Evolutionary conservation across 2,888 invertebrate genomes (phyloP).

Genomic region (Dolichomitus sp.): DNA sequence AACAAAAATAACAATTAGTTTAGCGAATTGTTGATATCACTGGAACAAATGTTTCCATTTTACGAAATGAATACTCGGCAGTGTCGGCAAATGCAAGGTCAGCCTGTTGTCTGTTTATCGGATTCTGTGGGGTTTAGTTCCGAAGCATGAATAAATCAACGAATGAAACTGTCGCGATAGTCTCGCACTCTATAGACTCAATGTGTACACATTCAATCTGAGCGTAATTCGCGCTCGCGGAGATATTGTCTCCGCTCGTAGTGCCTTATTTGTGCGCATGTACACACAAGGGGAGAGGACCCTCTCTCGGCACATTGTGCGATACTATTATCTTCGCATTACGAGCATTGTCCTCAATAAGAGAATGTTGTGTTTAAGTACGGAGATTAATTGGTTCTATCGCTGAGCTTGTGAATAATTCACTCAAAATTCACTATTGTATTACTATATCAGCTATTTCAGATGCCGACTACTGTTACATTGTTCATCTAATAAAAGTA

Average conservation of each 20-base stretch:
- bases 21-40: neutral
- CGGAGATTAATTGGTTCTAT: conserved; percentile 53
- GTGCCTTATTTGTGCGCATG: conserved; percentile 1
- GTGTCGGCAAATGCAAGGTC: neutral
- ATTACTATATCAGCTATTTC: neutral
- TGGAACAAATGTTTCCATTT: neutral
- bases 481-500: neutral
- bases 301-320: conserved; percentile 29
- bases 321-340: conserved; percentile 62
- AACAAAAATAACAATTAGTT: neutral
- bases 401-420: conserved; percentile 39
- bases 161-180: conserved; percentile 5
- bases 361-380: conserved; percentile 48
- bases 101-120: neutral
- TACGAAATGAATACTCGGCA: neutral
- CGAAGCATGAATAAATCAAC: neutral
- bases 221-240: conserved; percentile 8
- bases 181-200: neutral
- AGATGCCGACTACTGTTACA: neutral
- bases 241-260: neutral
- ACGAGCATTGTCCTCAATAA: conserved; percentile 60
- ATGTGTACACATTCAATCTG: conserved; percentile 1
- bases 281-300: conserved; percentile 15
- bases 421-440: conserved; percentile 8
- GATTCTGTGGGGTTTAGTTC: neutral